Base-by-base conservation (phyloP, 2,888 invertebrate genomes). In the Clanis bilineata region DNA sequence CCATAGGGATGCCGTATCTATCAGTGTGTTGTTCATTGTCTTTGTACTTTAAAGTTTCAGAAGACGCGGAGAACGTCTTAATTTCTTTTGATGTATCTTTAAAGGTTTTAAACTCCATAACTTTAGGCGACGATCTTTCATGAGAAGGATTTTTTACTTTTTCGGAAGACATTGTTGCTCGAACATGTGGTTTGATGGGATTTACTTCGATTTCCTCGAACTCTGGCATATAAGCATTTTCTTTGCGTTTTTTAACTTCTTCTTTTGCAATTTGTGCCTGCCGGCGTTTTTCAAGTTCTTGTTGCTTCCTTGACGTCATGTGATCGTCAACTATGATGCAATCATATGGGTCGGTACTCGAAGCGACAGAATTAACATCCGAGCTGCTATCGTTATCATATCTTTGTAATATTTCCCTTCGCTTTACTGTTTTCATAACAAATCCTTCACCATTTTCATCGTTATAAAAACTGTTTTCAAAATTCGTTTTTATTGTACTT, bases 241-340 rank as follows among this genome's bases (percentile, higher is more conserved):
- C 91, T 77, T 91, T 91, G 15, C 82, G 85, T 65, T 82, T 85
- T 70, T 90, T 91, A 21, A 85, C 79, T 60, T 91, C 88, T 59
- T 87, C 82, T 15, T 91, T 88, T 66, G 79, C 66, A 41, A 79
- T 75, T 66, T 88, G 88, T 21, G 84, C 79, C 71, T 90, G 88
- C n/a, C 90, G 83, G 66, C 89, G 91, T 68, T 86, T 84, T 63
- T 91, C 90, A 65, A 86, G 73, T 77, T 91, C 91, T 81, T 90
- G 91, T 72, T 89, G 93, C 72, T 91, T 94, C 82, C 91, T 82
- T 69, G 87, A 85, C 65, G 86, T 90, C 93, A 88, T 93, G 72
- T 96, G 96, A 85, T 97, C 97, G 70, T 97, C 96, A 25, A 97
- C 96, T 57, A 97, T 95, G 69, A 97, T 97, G 78, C 97, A 97